Evolutionary conservation across 2,797 vertebrate genomes (phyloP).

Genomic region (Poeciliopsis paucimaculata): DNA sequence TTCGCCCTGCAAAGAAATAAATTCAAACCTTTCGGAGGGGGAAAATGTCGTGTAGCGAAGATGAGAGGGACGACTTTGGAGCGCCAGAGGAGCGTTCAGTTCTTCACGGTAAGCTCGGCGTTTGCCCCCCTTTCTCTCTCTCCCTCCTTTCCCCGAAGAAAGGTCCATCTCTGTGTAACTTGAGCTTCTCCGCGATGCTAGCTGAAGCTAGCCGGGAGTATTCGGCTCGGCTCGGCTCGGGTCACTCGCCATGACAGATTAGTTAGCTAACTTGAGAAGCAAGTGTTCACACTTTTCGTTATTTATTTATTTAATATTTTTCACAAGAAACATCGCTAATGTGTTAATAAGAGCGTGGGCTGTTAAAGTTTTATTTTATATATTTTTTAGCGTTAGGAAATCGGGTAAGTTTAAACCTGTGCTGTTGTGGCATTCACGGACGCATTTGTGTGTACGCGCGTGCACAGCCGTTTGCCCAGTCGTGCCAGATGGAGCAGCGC

Average conservation of each 20-base stretch:
- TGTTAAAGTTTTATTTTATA: constrained; percentile 55
- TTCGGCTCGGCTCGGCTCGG: constrained; percentile 43
- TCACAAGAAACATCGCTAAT: not conserved
- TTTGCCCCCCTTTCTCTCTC: not conserved
- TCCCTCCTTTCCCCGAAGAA: constrained; percentile 16
- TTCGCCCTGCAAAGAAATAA: constrained; percentile 53
- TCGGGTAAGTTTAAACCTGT: constrained; percentile 67
- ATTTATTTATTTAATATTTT: not conserved
- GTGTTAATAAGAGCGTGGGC: constrained; percentile 6
- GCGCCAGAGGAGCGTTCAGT: constrained; percentile 70
- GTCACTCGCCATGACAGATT: constrained; percentile 70
- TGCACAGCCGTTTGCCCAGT: constrained; percentile 48
- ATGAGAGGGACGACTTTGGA: constrained; percentile 80
- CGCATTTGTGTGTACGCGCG: constrained; percentile 14
- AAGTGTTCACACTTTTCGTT: constrained; percentile 25
- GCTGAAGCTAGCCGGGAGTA: constrained; percentile 63
- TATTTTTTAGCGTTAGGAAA: not conserved
- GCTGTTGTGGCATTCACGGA: constrained; percentile 48
- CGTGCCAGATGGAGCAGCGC: constrained; percentile 60
- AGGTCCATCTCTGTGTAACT: constrained; percentile 65
- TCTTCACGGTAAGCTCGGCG: constrained; percentile 74
- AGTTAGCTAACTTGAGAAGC: constrained; percentile 71
- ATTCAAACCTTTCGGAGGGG: constrained; percentile 34
- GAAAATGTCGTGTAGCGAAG: constrained; percentile 84
- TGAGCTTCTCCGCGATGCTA: constrained; percentile 66